phyloP scores from a whole-genome alignment of 2,888 invertebrate species.

The Cerastoderma edule region DNA sequence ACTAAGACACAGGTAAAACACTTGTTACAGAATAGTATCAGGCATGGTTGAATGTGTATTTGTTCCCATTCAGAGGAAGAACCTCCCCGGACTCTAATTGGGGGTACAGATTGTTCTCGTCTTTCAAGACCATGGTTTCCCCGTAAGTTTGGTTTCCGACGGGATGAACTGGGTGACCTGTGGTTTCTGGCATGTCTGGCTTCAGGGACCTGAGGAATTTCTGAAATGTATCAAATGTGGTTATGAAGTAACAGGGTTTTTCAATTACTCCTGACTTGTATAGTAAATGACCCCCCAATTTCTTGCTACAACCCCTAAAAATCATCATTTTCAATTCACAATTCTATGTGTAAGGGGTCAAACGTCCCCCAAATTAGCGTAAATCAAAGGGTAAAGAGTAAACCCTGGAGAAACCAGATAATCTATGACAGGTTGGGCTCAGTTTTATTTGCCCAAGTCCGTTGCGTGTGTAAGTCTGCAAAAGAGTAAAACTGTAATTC shows the following conservation, averaged over 20 bases:
- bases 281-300: neutral
- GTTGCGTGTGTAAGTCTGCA: too few species aligned
- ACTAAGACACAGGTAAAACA: too few species aligned
- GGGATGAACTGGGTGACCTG: neutral
- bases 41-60: slow-evolving; percentile 16
- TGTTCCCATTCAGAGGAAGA: slow-evolving; percentile 14
- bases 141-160: slow-evolving; percentile 10
- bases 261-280: neutral
- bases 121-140: slow-evolving; percentile 7
- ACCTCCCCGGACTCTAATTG: slow-evolving; percentile 2
- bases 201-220: slow-evolving; percentile 45
- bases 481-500: too few species aligned
- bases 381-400: neutral
- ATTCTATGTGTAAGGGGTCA: neutral
- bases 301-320: neutral
- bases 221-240: slow-evolving; percentile 28
- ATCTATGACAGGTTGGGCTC: too few species aligned
- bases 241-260: neutral
- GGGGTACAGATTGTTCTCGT: slow-evolving; percentile 19
- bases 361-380: neutral
- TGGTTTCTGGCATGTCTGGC: slow-evolving; percentile 24
- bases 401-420: too few species aligned
- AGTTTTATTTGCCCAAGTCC: too few species aligned
- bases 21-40: neutral
- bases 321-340: neutral